Evolutionary conservation across 2,797 vertebrate genomes (phyloP).

Genomic region (Microchirus variegatus): DNA sequence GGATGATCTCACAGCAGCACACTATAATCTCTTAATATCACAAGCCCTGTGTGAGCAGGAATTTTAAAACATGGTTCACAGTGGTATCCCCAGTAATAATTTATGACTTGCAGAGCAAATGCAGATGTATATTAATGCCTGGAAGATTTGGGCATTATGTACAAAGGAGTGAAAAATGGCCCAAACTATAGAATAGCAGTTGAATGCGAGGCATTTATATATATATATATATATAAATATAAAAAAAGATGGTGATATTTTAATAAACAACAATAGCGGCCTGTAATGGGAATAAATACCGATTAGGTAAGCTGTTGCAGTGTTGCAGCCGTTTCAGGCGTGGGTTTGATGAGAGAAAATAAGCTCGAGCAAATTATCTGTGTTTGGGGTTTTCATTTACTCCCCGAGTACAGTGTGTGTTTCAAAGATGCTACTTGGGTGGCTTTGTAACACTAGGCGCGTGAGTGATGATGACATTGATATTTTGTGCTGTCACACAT

Average conservation of each 20-base stretch:
- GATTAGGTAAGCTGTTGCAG: slow-evolving; percentile 1
- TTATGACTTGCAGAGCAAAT: slow-evolving; percentile 17
- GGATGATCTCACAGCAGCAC: slow-evolving; percentile 26
- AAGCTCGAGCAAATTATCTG: slow-evolving; percentile 16
- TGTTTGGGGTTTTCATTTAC: slow-evolving; percentile 10
- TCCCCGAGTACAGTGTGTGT: background rate
- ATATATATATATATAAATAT: no score
- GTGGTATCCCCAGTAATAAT: slow-evolving; percentile 17
- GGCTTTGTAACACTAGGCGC: slow-evolving; percentile 2
- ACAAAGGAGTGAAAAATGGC: background rate
- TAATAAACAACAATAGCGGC: slow-evolving; percentile 3
- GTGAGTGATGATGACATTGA: slow-evolving; percentile 17
- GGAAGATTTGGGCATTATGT: background rate
- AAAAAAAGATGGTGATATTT: slow-evolving; percentile 10
- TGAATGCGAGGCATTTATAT: background rate
- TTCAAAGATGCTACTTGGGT: slow-evolving; percentile 13
- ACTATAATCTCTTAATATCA: slow-evolving; percentile 36
- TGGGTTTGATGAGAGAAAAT: slow-evolving; percentile 8
- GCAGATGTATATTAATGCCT: slow-evolving; percentile 2
- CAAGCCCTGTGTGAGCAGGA: slow-evolving; percentile 31
- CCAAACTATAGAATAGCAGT: slow-evolving; percentile 1
- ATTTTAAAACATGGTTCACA: slow-evolving; percentile 54
- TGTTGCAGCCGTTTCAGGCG: slow-evolving; percentile 13
- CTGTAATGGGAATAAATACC: slow-evolving; percentile 18
- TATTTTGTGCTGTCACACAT: slow-evolving; percentile 22